Evolutionary conservation across 2,113 vertebrate genomes (phyloP).

Genomic region (Rallus limicola): DNA sequence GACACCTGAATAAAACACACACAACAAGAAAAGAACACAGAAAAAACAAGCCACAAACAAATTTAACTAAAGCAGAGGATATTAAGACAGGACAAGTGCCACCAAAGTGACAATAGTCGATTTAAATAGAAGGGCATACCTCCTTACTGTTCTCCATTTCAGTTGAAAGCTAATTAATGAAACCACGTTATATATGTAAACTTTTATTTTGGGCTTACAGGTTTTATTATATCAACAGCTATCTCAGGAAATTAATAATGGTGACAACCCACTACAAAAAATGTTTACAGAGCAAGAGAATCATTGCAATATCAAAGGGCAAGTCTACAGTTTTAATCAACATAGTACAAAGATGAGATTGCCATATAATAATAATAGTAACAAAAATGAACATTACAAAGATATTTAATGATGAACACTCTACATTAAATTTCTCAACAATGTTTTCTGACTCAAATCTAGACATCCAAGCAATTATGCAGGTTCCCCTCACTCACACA

Average conservation of each 20-base stretch:
- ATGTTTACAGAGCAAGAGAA: not conserved
- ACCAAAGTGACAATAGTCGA: not conserved
- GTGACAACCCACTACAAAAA: not conserved
- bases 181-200: not conserved
- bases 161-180: not conserved
- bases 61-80: not conserved
- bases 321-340: not conserved
- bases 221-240: not conserved
- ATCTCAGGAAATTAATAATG: not conserved
- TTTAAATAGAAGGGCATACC: not conserved
- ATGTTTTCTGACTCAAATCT: not conserved
- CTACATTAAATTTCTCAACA: not conserved
- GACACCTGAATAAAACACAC: not conserved
- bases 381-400: not conserved
- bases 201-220: not conserved
- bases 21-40: not conserved
- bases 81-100: not conserved
- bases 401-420: not conserved
- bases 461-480: not conserved
- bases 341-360: not conserved
- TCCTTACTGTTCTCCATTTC: not conserved
- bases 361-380: not conserved
- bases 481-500: not conserved
- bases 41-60: not conserved
- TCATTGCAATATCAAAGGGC: not conserved